Base-by-base conservation (phyloP, 2,888 invertebrate genomes). In the Herminia tarsipennalis region DNA sequence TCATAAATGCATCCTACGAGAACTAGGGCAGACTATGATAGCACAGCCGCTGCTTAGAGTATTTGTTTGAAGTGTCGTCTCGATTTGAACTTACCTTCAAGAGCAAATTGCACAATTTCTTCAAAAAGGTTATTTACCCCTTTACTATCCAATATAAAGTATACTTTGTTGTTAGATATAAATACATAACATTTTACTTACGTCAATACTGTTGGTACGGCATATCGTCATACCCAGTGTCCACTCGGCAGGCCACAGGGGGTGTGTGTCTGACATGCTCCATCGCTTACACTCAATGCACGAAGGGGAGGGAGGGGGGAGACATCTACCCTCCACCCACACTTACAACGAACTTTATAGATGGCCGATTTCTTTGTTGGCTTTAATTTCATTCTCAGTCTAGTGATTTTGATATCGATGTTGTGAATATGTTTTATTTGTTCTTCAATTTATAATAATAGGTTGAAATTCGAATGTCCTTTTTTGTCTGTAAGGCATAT, bases 221-320 rank as follows among this genome's bases (percentile, higher is more conserved):
- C n/a, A 22, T 3, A 35, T 12, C 14, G 22, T 29, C 17, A 21
- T 8, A 21, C 9, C 28, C n/a, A 4, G 28, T 20, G 35, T 21
- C 36, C 29, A 34, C 8, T 5, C 21, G n/a, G 33, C 27, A 38
- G 37, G 6, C 33, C 3, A 21, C 5, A 21, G 33, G 33, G 33
- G 39, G 46, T 29, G 39, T 36, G 47, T 58, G 33, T 47, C 38
- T 32, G 50, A 55, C 73, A 71, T 58, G 68, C 63, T 60, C 55
- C 65, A 51, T 56, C 67, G 70, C 65, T 57, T 63, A 45, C 49
- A 47, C 37, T 65, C 50, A 66, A 66, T 57, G 41, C 54, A 41
- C 44, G 45, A 48, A 45, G 33, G 48, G 48, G 37, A 37, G 28
- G n/a, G n/a, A n/a, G n/a, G n/a, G n/a, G n/a, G n/a, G n/a, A n/a